phyloP scores from a whole-genome alignment of 2,113 vertebrate genomes.

The Misgurnus mizolepis region DNA sequence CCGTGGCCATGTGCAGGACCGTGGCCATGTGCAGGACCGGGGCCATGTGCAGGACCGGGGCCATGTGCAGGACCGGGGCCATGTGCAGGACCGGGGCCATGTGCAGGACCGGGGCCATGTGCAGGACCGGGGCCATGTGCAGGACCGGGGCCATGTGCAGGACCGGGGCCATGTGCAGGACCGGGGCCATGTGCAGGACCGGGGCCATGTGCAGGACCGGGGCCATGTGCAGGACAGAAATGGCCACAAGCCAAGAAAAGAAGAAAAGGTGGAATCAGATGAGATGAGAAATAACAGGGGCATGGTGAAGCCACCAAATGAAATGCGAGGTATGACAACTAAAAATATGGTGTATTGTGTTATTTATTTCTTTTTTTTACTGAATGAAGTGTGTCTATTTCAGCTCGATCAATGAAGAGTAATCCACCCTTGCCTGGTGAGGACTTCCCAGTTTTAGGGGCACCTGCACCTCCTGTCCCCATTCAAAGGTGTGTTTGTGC shows the following conservation, averaged over 20 bases:
- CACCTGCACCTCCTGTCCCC: constrained; percentile 53
- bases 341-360: neutral
- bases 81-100: constrained; percentile 72
- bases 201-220: constrained; percentile 68
- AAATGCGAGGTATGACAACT: constrained; percentile 46
- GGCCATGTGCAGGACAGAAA: constrained; percentile 76
- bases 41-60: constrained; percentile 71
- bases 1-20: constrained; percentile 62
- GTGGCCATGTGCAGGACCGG: constrained; percentile 67
- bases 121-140: constrained; percentile 43
- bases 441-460: constrained; percentile 77
- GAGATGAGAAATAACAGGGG: constrained; percentile 46
- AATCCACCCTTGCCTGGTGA: constrained; percentile 73
- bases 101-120: constrained; percentile 73
- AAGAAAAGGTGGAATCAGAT: constrained; percentile 72
- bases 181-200: constrained; percentile 62
- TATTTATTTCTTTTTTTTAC: constrained; percentile 29
- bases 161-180: constrained; percentile 78
- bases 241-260: constrained; percentile 75
- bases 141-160: constrained; percentile 62
- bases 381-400: constrained; percentile 41
- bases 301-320: constrained; percentile 29
- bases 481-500: constrained; percentile 66
- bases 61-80: constrained; percentile 61
- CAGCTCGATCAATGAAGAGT: constrained; percentile 65